Base-by-base conservation (phyloP, 2,113 vertebrate species). In the Centropus unirufus region DNA sequence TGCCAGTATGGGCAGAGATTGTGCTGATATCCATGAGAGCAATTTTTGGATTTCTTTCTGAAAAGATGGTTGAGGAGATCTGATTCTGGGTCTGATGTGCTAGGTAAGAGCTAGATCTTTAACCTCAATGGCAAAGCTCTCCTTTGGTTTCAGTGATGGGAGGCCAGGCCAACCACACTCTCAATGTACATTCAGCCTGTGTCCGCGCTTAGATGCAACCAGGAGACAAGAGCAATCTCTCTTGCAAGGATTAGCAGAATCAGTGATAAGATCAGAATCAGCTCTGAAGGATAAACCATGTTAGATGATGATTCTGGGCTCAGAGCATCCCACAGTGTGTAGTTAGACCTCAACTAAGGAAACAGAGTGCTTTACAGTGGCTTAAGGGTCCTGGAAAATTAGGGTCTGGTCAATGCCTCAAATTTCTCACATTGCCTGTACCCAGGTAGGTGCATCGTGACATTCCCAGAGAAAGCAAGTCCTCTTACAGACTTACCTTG, bases 371-470 rank as follows among this genome's bases (percentile, higher is more conserved):
- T 59, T 14, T 21, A 15, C 12, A 54, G 21, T 8, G 15, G 14
- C 62, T 58, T 14, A 32, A 83, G 32, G 6, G 3, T 6, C 61
- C 9, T 13, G 42, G 20, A 79, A 72, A 72, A 68, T 7, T n/a
- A 30, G 34, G 16, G 22, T 34, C 70, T 79, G 81, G 59, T 76
- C 3, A 0, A 6, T 55, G 20, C 20, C 15, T 69, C 58, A 27
- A 18, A 83, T 8, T 32, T 26, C 1, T n/a, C 18, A 6, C 39
- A 3, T 5, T 6, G 13, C 22, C 32, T 12, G 8, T 62, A 29
- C 24, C 22, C 52, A 66, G 22, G 14, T 30, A 36, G 8, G 8
- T 1, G 1, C 22, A 44, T 22, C 1, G 0, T 11, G 8, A 10
- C 24, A 5, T n/a, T 85, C 58, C 52, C 54, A 58, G 34, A 64